These are phyloP conservation scores for Etheostoma perlongum DNA, from an alignment of 2,797 vertebrate genomes.

Conservation along the genomic window DNA sequence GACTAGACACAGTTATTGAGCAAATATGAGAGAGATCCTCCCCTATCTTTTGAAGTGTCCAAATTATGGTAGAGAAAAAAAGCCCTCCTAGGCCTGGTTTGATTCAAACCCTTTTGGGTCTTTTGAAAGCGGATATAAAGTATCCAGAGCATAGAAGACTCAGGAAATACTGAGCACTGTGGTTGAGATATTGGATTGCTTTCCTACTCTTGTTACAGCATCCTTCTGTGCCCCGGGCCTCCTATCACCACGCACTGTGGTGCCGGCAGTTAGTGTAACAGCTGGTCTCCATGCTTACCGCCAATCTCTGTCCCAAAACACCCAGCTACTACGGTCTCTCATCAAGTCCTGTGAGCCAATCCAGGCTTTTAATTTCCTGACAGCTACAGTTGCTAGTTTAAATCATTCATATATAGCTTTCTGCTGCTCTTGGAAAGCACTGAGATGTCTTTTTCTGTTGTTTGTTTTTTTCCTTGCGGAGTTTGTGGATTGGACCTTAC, in stretches of 20 bases:
- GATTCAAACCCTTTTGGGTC: constrained; percentile 52
- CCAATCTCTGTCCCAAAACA: constrained; percentile 65
- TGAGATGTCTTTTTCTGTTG: constrained; percentile 32
- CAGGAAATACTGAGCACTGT: constrained; percentile 38
- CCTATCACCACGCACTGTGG: constrained; percentile 52
- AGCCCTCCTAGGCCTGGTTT: constrained; percentile 1
- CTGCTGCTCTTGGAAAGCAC: constrained; percentile 50
- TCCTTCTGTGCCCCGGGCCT: constrained; percentile 58
- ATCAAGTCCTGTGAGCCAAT: constrained; percentile 69
- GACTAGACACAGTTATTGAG: constrained; percentile 48
- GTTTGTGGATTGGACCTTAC: constrained; percentile 61
- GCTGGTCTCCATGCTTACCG: constrained; percentile 77
- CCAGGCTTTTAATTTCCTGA: constrained; percentile 80
- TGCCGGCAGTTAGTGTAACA: constrained; percentile 74
- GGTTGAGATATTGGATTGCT: constrained; percentile 57
- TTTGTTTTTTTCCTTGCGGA: constrained; percentile 1
- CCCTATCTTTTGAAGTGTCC: constrained; percentile 48
- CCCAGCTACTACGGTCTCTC: constrained; percentile 62
- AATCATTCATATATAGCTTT: constrained; percentile 79
- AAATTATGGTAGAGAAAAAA: constrained; percentile 53
- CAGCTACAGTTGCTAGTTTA: constrained; percentile 80
- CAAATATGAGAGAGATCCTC: constrained; percentile 54
- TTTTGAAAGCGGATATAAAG: constrained; percentile 62
- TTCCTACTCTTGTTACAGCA: constrained; percentile 66
- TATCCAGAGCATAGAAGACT: constrained; percentile 42